phyloP scores from a whole-genome alignment of 2,113 vertebrate species.

The Cryptomyrus ogoouensis region DNA sequence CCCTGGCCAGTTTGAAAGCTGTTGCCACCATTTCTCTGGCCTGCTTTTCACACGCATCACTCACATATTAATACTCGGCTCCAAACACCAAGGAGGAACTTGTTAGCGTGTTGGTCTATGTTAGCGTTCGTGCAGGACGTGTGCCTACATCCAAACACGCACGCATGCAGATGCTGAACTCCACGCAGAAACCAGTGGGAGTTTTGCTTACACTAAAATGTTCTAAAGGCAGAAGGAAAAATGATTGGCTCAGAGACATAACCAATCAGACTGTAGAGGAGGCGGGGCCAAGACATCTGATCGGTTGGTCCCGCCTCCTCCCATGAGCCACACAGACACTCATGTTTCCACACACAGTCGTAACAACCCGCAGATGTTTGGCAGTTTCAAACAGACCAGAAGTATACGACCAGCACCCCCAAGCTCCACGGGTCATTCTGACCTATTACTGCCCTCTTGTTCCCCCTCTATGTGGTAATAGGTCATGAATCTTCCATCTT shows the following conservation, averaged over 20 bases:
- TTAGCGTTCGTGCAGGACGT: background rate
- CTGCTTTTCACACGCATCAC: background rate
- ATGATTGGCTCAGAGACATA: background rate
- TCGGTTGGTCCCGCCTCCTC: background rate
- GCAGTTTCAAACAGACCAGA: background rate
- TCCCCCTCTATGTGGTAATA: background rate
- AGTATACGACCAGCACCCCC: background rate
- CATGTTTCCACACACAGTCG: background rate
- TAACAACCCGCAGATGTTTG: background rate
- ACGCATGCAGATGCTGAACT: background rate
- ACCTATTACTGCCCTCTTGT: background rate
- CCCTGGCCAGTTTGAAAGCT: background rate
- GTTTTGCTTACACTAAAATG: background rate
- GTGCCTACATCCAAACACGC: background rate
- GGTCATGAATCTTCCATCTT: background rate
- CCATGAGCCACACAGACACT: background rate
- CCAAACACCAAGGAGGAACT: background rate
- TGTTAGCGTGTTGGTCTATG: background rate
- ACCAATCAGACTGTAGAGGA: background rate
- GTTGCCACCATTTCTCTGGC: background rate
- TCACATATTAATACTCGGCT: background rate
- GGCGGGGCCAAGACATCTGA: background rate
- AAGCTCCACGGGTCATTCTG: background rate
- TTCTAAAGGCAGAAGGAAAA: background rate
- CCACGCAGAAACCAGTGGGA: background rate